A percentile compares a stretch with the other conserved stretches of the same genome.
phyloP scores from a whole-genome alignment of 2,797 vertebrate species.

The Eremophila alpestris region DNA sequence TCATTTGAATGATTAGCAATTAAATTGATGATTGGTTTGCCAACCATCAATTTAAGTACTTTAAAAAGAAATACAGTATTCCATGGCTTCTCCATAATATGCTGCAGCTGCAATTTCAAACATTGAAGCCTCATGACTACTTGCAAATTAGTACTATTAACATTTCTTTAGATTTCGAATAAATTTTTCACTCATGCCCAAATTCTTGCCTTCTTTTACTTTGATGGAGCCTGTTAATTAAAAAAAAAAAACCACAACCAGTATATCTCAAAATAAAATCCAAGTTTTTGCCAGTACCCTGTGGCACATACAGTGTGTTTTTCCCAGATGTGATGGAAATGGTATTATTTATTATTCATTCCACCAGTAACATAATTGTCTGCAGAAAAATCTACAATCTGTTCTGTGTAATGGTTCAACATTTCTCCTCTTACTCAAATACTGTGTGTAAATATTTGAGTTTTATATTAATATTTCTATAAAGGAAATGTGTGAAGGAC shows the following conservation, averaged over 20 bases:
- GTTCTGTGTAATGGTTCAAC: neutral
- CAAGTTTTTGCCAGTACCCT: neutral
- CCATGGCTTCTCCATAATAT: neutral
- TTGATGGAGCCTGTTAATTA: neutral
- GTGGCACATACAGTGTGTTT: neutral
- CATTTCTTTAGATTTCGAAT: slow-evolving; percentile 25
- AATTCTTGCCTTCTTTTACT: slow-evolving; percentile 4
- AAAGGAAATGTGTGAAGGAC: neutral
- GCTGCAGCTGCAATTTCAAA: neutral
- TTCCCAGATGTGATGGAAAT: slow-evolving; percentile 9
- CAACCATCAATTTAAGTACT: neutral
- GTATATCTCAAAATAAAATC: neutral
- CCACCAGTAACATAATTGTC: slow-evolving; percentile 36
- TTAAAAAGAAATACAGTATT: neutral
- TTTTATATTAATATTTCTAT: slow-evolving; percentile 35
- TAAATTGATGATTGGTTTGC: too few relatives aligned
- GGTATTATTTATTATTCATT: slow-evolving; percentile 53
- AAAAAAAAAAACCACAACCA: neutral
- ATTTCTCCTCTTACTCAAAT: slow-evolving; percentile 28
- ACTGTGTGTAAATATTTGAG: slow-evolving; percentile 36
- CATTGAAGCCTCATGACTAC: neutral
- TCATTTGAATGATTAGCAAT: neutral
- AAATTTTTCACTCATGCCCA: neutral
- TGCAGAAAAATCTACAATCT: slow-evolving; percentile 43
- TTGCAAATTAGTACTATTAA: slow-evolving; percentile 46